These are phyloP conservation scores for Xestia c-nigrum DNA, from an alignment of 2,888 invertebrate species.

Conservation along the genomic window DNA sequence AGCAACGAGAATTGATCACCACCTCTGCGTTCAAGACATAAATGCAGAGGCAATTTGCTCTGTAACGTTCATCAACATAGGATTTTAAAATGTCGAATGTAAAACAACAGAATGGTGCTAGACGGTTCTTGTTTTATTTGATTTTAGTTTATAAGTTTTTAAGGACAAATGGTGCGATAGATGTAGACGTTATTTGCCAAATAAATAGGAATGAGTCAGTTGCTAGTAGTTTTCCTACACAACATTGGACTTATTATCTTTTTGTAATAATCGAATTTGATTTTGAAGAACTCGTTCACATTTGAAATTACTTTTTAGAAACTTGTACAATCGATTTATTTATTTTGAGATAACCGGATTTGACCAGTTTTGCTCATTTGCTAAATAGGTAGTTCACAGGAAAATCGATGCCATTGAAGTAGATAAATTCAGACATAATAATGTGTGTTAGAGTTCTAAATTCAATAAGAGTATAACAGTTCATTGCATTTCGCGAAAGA, in stretches of 20 bases:
- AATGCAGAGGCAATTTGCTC: not conserved
- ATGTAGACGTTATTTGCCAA: slow-evolving; percentile 27
- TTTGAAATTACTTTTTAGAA: not conserved
- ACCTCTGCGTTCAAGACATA: too few relatives aligned
- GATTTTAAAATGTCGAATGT: not conserved
- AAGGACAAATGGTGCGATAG: slow-evolving; percentile 6
- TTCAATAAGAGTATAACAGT: not conserved
- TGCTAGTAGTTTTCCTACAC: slow-evolving; percentile 36
- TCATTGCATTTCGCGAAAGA: not conserved
- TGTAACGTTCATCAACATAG: not conserved
- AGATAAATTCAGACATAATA: not conserved
- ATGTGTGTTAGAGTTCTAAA: not conserved
- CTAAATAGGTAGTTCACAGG: not conserved
- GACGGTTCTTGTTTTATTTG: slow-evolving; percentile 1
- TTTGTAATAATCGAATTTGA: slow-evolving; percentile 20
- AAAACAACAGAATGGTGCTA: not conserved
- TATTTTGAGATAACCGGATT: not conserved
- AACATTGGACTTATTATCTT: slow-evolving; percentile 28
- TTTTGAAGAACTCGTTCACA: slow-evolving; percentile 4
- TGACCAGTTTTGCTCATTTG: not conserved
- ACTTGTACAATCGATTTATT: not conserved
- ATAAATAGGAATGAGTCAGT: slow-evolving; percentile 44
- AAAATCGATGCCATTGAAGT: not conserved
- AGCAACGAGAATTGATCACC: too few relatives aligned
- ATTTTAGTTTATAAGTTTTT: slow-evolving; percentile 6